These are phyloP conservation scores for Flabesymbios commensalis DNA, from an alignment of 2,888 invertebrate species.

Conservation along the genomic window DNA sequence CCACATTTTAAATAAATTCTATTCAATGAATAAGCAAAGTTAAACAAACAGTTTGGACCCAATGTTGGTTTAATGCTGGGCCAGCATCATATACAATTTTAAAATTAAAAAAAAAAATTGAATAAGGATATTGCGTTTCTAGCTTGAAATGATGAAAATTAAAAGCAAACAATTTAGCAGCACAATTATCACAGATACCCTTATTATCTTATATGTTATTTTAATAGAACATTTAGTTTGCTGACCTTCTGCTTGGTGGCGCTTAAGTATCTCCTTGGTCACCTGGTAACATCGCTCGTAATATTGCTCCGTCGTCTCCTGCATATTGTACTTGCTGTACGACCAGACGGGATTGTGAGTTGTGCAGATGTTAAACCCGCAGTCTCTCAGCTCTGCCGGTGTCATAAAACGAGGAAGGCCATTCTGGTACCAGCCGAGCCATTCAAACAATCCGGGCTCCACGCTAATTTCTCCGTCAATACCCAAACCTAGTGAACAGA, in stretches of 20 bases:
- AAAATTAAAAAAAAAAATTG: too few species aligned
- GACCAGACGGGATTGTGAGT: slow-evolving; percentile 69
- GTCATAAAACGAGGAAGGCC: slow-evolving; percentile 51
- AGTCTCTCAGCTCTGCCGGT: slow-evolving; percentile 71
- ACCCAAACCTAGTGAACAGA: slow-evolving; percentile 5
- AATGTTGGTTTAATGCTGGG: too few species aligned
- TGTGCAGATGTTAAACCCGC: slow-evolving; percentile 77
- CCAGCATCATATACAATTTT: too few species aligned
- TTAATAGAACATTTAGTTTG: not conserved
- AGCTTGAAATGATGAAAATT: not conserved
- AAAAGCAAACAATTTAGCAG: not conserved
- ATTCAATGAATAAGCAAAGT: too few species aligned
- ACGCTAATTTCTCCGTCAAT: slow-evolving; percentile 61
- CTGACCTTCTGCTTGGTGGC: slow-evolving; percentile 63
- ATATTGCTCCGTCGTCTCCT: slow-evolving; percentile 72
- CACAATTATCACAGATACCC: not conserved
- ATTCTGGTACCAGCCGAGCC: slow-evolving; percentile 80
- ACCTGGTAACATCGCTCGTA: slow-evolving; percentile 70
- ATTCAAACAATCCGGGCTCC: slow-evolving; percentile 93
- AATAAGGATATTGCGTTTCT: not conserved
- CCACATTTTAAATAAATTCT: too few species aligned
- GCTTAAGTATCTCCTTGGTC: slow-evolving; percentile 67
- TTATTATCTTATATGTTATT: not conserved
- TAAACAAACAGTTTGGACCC: too few species aligned
- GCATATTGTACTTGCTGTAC: slow-evolving; percentile 53